Evolutionary conservation across 1,140 invertebrate species (phyloP).

Genomic region (Theocolax elegans): DNA sequence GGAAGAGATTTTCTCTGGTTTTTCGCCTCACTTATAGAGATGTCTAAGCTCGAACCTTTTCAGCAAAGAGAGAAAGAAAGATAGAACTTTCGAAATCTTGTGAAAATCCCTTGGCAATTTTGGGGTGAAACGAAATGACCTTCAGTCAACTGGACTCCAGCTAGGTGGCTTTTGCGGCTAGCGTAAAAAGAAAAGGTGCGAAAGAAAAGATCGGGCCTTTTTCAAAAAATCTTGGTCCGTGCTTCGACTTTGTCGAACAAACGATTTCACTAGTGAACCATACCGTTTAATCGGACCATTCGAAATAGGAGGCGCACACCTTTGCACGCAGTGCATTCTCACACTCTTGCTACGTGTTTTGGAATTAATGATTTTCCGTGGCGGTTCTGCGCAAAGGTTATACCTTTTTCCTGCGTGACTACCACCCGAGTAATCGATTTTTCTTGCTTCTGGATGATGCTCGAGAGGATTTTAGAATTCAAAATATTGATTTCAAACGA

Average conservation of each 20-base stretch:
- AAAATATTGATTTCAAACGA: constrained; percentile 25
- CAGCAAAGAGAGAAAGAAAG: neutral
- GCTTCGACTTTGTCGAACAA: neutral
- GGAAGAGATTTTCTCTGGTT: too few relatives aligned
- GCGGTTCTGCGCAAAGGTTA: neutral
- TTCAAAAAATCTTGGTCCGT: neutral
- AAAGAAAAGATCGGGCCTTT: neutral
- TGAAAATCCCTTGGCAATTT: constrained; percentile 3
- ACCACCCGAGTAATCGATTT: constrained; percentile 12
- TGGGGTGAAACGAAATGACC: neutral
- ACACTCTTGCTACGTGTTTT: constrained; percentile 29
- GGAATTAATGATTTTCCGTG: constrained; percentile 35
- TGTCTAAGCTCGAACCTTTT: constrained; percentile 8
- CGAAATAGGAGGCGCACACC: neutral
- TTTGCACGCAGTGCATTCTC: constrained; percentile 28
- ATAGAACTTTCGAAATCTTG: neutral
- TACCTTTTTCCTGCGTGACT: neutral
- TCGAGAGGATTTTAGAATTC: neutral
- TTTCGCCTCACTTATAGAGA: constrained; percentile 15
- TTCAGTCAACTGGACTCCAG: neutral
- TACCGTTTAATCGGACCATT: constrained; percentile 34
- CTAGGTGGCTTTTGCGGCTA: neutral
- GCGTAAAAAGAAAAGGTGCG: neutral
- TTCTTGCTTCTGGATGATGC: neutral
- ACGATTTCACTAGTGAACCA: constrained; percentile 3